phyloP scores from a whole-genome alignment of 2,888 invertebrate genomes.

The Nephrotoma flavescens region DNA sequence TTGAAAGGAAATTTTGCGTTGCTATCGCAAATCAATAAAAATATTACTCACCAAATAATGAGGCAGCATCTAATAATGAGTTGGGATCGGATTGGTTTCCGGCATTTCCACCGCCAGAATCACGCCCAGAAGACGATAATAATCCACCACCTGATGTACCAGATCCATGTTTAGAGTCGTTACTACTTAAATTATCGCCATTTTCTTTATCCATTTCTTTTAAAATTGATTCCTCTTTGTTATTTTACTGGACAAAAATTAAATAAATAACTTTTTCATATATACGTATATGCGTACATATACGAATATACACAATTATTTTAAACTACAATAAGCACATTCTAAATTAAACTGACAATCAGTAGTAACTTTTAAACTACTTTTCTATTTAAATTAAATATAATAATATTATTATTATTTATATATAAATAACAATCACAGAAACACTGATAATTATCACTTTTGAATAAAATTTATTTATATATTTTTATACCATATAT shows the following conservation, averaged over 20 bases:
- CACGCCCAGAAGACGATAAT: conserved; percentile 17
- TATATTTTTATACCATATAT: neutral
- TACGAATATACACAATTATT: neutral
- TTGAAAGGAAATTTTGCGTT: no score
- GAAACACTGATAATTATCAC: conserved; percentile 5
- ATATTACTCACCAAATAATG: conserved; percentile 47
- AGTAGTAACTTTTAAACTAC: neutral
- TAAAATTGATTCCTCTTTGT: neutral
- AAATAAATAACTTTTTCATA: neutral
- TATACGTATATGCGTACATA: neutral
- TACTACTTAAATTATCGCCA: conserved; percentile 42
- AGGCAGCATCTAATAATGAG: conserved; percentile 66
- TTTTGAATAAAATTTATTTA: neutral
- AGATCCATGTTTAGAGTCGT: conserved; percentile 22
- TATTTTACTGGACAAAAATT: neutral
- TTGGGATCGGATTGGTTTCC: conserved; percentile 45
- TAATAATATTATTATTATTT: neutral
- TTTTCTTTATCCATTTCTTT: conserved; percentile 63
- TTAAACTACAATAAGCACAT: neutral
- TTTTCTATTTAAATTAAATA: neutral
- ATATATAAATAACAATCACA: conserved; percentile 2
- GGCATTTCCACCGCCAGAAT: conserved; percentile 36
- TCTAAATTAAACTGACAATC: neutral
- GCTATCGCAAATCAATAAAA: no score
- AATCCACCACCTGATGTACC: conserved; percentile 30